Conservation (phyloP, 2,888 invertebrate genomes). For the Lochmaea crataegi region DNA sequence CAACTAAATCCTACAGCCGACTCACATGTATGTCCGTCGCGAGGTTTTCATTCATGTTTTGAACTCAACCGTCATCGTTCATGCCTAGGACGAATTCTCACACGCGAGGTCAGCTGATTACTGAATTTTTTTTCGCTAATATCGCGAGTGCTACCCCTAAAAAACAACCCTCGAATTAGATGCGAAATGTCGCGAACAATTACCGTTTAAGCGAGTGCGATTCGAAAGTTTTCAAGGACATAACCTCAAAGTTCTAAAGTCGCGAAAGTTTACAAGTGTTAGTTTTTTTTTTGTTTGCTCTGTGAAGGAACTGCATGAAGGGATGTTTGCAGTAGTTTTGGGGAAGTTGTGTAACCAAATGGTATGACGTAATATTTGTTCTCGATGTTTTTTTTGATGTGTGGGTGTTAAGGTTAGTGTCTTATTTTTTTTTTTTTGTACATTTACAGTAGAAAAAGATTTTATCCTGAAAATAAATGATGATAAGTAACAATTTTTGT, state of each 20-base stretch:
- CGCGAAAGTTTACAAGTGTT: neutral
- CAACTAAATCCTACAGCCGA: slow-evolving; percentile 47
- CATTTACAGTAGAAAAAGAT: neutral
- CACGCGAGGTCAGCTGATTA: slow-evolving; percentile 28
- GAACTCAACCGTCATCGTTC: slow-evolving; percentile 33
- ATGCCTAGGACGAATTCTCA: slow-evolving; percentile 29
- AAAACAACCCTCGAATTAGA: neutral
- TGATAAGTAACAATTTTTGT: too few species aligned
- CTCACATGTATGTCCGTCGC: slow-evolving; percentile 44
- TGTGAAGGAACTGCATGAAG: neutral
- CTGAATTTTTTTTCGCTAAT: slow-evolving; percentile 16
- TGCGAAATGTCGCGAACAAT: neutral
- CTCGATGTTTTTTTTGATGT: slow-evolving; percentile 33
- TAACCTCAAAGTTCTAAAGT: neutral
- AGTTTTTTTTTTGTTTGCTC: slow-evolving; percentile 3
- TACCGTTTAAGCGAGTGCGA: neutral
- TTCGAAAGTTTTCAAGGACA: slow-evolving; percentile 7
- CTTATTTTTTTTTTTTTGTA: slow-evolving; percentile 9
- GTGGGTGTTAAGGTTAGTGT: slow-evolving; percentile 34
- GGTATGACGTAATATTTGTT: slow-evolving; percentile 28
- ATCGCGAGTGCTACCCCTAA: slow-evolving; percentile 5
- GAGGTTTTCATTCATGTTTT: slow-evolving; percentile 51
- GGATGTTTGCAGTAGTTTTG: slow-evolving; percentile 7
- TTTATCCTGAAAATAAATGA: too few species aligned
- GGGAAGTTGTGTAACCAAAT: slow-evolving; percentile 21